Evolutionary conservation across 2,888 invertebrate species (phyloP).

Genomic region (Trachelus stipa): DNA sequence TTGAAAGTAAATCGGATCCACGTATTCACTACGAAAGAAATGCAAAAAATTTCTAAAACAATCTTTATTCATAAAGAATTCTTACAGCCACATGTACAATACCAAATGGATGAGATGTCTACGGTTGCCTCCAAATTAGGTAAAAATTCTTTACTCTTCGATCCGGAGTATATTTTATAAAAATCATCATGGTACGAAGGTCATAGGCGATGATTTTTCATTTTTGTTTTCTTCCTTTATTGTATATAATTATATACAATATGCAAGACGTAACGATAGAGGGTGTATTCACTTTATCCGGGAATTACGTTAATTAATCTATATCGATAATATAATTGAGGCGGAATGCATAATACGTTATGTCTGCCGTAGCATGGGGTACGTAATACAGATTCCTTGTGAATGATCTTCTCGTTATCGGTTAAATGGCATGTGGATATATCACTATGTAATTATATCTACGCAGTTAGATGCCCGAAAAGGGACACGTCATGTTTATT

Average conservation of each 20-base stretch:
- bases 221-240: conserved; percentile 32
- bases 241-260: conserved; percentile 62
- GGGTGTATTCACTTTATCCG: conserved; percentile 44
- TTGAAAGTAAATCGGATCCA: background rate
- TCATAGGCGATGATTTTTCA: conserved; percentile 52
- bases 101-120: conserved; percentile 57
- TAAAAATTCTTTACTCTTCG: conserved; percentile 57
- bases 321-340: conserved; percentile 45
- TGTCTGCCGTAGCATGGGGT: conserved; percentile 35
- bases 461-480: conserved; percentile 25
- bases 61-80: conserved; percentile 64
- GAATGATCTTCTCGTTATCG: conserved; percentile 27
- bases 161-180: conserved; percentile 60
- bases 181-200: conserved; percentile 58
- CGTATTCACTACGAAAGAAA: background rate
- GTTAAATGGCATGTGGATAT: conserved; percentile 27
- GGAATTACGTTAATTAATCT: conserved; percentile 44
- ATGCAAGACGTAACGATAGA: conserved; percentile 49
- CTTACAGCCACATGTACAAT: conserved; percentile 65
- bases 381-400: conserved; percentile 26
- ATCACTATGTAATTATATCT: conserved; percentile 16
- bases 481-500: conserved; percentile 30
- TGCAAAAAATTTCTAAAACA: conserved; percentile 58
- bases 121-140: conserved; percentile 54
- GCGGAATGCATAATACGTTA: conserved; percentile 43